Conservation (phyloP, 1,140 invertebrate species). For the Lordiphosa stackelbergi region DNA sequence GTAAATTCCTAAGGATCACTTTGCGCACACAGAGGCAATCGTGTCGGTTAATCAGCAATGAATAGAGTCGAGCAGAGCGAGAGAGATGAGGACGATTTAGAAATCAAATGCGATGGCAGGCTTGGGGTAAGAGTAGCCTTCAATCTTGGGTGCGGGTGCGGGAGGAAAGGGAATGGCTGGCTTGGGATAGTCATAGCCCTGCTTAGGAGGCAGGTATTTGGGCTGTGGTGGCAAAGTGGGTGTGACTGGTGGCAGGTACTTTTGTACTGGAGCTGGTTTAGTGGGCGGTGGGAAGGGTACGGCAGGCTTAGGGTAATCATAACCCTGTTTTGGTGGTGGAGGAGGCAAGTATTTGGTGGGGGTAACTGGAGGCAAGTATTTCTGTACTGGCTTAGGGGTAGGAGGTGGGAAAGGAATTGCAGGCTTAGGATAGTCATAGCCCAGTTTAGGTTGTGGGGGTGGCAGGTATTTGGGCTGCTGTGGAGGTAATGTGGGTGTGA, state of each 20-base stretch:
- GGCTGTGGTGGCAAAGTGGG: constrained; percentile 23
- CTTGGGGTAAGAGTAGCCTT: constrained; percentile 59
- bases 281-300: constrained; percentile 35
- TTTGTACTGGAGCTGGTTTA: no score
- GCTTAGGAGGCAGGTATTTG: constrained; percentile 37
- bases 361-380: constrained; percentile 32
- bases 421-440: constrained; percentile 60
- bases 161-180: constrained; percentile 34
- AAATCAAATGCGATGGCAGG: constrained; percentile 57
- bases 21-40: constrained; percentile 68
- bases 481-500: constrained; percentile 29
- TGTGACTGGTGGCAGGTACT: constrained; percentile 36
- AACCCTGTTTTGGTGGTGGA: constrained; percentile 25
- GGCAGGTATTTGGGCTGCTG: constrained; percentile 40
- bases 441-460: constrained; percentile 26
- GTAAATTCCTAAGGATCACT: constrained; percentile 61
- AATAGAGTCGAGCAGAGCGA: constrained; percentile 10
- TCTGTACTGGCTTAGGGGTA: constrained; percentile 18
- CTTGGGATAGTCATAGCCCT: constrained; percentile 32
- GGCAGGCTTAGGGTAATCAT: constrained; percentile 34
- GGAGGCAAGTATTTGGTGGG: constrained; percentile 41
- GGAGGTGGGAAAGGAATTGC: constrained; percentile 47
- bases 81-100: constrained; percentile 21
- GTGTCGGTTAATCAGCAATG: constrained; percentile 60
- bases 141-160: constrained; percentile 35